These are phyloP conservation scores for Syritta pipiens DNA, from an alignment of 2,888 invertebrate genomes.

Conservation along the genomic window DNA sequence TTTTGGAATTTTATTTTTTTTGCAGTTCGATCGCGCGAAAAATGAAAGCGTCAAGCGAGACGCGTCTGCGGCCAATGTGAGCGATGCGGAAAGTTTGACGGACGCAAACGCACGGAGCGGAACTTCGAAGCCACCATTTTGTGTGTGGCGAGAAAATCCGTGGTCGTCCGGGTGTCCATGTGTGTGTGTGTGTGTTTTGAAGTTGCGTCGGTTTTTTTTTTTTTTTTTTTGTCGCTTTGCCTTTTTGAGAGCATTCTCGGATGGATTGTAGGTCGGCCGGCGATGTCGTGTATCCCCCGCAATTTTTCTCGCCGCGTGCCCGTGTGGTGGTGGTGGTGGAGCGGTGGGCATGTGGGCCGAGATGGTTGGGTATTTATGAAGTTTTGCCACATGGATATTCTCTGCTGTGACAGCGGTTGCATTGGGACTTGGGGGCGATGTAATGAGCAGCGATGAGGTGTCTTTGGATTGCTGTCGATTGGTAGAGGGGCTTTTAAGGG, in stretches of 20 bases:
- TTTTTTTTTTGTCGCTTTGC: slow-evolving; percentile 36
- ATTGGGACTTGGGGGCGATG: slow-evolving; percentile 13
- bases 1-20: slow-evolving; percentile 19
- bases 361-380: slow-evolving; percentile 36
- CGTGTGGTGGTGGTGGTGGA: slow-evolving; percentile 7
- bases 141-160: slow-evolving; percentile 15
- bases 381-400: slow-evolving; percentile 28
- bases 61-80: slow-evolving; percentile 9
- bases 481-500: too few species aligned
- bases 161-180: too few species aligned
- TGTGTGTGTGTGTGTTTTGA: slow-evolving; percentile 11
- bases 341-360: slow-evolving; percentile 31
- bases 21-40: slow-evolving; percentile 28
- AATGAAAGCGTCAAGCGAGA: slow-evolving; percentile 37
- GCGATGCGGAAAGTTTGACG: slow-evolving; percentile 48
- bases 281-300: slow-evolving; percentile 47
- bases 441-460: not conserved
- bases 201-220: slow-evolving; percentile 1
- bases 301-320: slow-evolving; percentile 32
- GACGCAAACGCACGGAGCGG: slow-evolving; percentile 43
- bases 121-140: slow-evolving; percentile 53
- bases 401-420: not conserved
- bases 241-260: slow-evolving; percentile 40
- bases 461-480: too few species aligned
- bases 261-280: slow-evolving; percentile 50